Evolutionary conservation across 1,140 invertebrate species (phyloP).

Genomic region (Caenorhabditis tropicalis): DNA sequence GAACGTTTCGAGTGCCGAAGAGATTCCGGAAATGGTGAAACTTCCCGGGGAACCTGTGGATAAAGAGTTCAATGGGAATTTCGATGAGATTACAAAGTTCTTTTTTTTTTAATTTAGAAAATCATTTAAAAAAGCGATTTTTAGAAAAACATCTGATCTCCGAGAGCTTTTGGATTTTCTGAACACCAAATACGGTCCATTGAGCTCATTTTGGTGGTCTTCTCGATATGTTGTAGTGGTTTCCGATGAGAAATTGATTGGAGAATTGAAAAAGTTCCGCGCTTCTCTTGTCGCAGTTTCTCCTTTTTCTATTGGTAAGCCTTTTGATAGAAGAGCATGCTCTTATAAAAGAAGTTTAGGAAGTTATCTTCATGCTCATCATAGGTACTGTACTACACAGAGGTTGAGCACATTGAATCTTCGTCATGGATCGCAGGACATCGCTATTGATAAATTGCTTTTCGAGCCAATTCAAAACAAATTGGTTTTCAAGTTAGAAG

Average conservation of each 20-base stretch:
- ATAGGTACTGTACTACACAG: neutral
- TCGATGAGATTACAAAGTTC: constrained; percentile 37
- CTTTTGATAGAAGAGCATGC: neutral
- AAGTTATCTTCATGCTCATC: neutral
- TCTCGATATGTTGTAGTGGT: constrained; percentile 42
- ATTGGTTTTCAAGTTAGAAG: neutral
- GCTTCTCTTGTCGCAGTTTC: neutral
- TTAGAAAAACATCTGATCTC: constrained; percentile 2
- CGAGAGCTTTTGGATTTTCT: constrained; percentile 45
- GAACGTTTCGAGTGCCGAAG: constrained; percentile 21
- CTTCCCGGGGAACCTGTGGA: neutral
- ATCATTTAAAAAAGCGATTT: neutral
- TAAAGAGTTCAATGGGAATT: neutral
- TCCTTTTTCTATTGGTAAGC: neutral
- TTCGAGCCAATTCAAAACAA: neutral
- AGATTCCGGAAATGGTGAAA: constrained; percentile 26
- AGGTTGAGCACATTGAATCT: neutral
- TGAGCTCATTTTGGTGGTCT: constrained; percentile 50
- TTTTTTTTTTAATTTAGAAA: neutral
- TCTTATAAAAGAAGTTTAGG: neutral
- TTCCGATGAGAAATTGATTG: neutral
- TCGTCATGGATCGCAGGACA: neutral
- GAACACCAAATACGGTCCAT: neutral
- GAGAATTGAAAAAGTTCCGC: constrained; percentile 24
- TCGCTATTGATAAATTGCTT: neutral